Evolutionary conservation across 2,797 vertebrate species (phyloP).

Genomic region (Sparus aurata): DNA sequence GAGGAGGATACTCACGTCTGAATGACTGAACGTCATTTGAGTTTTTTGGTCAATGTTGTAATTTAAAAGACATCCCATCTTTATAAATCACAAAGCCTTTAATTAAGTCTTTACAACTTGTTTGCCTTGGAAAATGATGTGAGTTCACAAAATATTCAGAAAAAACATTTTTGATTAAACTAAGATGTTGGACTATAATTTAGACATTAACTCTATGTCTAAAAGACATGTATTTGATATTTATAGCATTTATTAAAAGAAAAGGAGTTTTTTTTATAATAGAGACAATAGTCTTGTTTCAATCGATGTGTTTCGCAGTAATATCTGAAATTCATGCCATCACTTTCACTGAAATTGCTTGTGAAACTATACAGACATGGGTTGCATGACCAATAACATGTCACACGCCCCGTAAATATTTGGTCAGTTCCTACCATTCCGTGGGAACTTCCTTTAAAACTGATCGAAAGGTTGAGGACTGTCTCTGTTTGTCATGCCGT

Average conservation of each 20-base stretch:
- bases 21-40: constrained; percentile 10
- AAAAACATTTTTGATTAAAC: neutral
- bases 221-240: neutral
- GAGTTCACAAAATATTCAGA: neutral
- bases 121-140: neutral
- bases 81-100: neutral
- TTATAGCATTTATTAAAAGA: neutral
- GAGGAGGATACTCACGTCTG: constrained; percentile 12
- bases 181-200: neutral
- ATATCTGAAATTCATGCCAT: neutral
- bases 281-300: neutral
- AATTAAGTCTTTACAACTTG: neutral
- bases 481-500: constrained; percentile 43
- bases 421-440: constrained; percentile 12
- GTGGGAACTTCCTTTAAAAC: constrained; percentile 30
- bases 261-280: neutral
- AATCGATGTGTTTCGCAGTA: neutral
- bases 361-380: neutral
- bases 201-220: neutral
- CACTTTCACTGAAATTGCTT: neutral
- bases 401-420: constrained; percentile 25
- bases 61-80: neutral
- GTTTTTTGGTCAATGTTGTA: neutral
- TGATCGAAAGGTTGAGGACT: constrained; percentile 31
- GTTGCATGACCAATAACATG: neutral